A percentile compares a stretch with the other conserved stretches of the same genome.
Evolutionary conservation across 1,140 invertebrate species (phyloP).

Genomic region (Ceratina japonica): DNA sequence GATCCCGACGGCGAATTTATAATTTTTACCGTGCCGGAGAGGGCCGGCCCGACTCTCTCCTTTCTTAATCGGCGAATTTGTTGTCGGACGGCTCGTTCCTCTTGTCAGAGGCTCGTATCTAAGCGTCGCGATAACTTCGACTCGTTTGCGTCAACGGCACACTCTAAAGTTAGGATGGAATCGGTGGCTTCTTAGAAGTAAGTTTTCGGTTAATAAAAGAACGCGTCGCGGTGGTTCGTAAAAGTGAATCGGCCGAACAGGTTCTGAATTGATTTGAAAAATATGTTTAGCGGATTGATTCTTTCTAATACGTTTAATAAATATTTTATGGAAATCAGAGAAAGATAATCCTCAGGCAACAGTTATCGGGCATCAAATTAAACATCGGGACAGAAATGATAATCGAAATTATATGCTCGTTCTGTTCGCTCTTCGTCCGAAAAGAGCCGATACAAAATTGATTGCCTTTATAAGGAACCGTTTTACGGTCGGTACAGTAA

Average conservation of each 20-base stretch:
- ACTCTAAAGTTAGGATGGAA: too few species aligned
- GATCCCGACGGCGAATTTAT: background rate
- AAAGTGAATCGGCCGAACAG: background rate
- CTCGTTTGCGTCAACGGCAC: background rate
- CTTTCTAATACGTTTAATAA: too few species aligned
- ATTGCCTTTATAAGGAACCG: constrained; percentile 22
- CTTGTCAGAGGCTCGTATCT: background rate
- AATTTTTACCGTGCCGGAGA: constrained; percentile 2
- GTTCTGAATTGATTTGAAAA: too few species aligned
- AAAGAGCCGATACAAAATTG: constrained; percentile 33
- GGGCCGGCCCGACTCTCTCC: background rate
- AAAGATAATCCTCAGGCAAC: too few species aligned
- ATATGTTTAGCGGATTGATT: too few species aligned
- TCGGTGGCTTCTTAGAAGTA: constrained; percentile 4
- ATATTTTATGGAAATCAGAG: too few species aligned
- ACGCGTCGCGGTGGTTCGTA: background rate
- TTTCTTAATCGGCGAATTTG: constrained; percentile 26
- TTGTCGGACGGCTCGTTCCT: background rate
- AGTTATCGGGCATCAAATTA: too few species aligned
- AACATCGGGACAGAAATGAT: too few species aligned
- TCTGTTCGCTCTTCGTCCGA: background rate
- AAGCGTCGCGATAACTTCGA: background rate
- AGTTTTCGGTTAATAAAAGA: constrained; percentile 16
- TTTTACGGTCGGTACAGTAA: constrained; percentile 24
- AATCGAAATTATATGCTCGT: background rate